Base-by-base conservation (phyloP, 1,140 invertebrate genomes). In the Tetramorium parvispinum region DNA sequence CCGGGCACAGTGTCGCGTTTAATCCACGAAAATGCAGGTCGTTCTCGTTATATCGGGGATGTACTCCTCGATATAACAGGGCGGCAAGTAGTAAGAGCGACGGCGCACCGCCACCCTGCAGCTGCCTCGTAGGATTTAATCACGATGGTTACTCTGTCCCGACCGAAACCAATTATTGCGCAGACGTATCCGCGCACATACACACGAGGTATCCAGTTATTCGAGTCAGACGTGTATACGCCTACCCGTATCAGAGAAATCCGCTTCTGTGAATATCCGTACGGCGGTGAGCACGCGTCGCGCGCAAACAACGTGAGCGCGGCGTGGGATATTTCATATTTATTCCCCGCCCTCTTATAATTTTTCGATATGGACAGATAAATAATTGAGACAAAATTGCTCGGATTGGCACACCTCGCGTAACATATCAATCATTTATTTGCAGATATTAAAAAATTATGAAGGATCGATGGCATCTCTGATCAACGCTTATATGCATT, bases 101-200 rank as follows among this genome's bases (percentile, higher is more conserved):
- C 79, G 46, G 43, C 83, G 79, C 71, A 40, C 55, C 78, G 51
- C 57, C 78, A 76, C 82, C 63, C 75, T 87, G 86, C 88, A 87
- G 89, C 91, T 93, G 92, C 87, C 92, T 91, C 90, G 85, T 89
- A 91, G 90, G 92, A 93, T 93, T 94, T 94, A 92, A 94, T 94
- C 93, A 93, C 91, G 91, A 92, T 93, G 92, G 90, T 93, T 93
- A 93, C 92, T 93, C 92, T 90, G 91, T 91, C 88, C 79, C 90
- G 89, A 92, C 91, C 91, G 91, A 93, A 93, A 93, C 89, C 92
- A 93, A 94, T 94, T 94, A 93, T 92, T 93, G 89, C 93, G 89
- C 85, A 91, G 88, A 91, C 90, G 91, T 92, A 91, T 87, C 85
- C 87, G 85, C 85, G 88, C 82, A 89, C 86, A 61, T 79, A 91